These are phyloP conservation scores for Andrena hattorfiana DNA, from an alignment of 2,888 invertebrate genomes.

Conservation along the genomic window DNA sequence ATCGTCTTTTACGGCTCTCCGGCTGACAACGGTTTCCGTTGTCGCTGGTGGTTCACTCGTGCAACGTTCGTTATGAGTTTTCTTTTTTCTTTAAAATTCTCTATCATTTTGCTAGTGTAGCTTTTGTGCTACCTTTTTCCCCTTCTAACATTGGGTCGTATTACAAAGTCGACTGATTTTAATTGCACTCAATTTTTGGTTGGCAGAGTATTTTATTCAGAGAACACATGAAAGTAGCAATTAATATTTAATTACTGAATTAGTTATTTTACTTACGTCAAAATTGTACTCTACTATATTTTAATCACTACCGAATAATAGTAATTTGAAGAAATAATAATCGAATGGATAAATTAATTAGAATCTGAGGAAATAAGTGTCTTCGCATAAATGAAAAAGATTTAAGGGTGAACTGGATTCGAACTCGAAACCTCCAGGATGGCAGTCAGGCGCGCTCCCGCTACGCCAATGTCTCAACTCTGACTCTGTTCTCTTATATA, in stretches of 20 bases:
- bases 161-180: conserved; percentile 3
- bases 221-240: no score
- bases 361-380: no score
- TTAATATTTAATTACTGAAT: no score
- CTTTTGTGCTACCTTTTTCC: background rate
- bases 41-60: background rate
- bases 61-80: background rate
- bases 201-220: background rate
- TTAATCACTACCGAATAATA: no score
- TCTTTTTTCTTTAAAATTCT: background rate
- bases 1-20: conserved; percentile 13
- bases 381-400: no score
- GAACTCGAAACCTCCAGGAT: background rate
- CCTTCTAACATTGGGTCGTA: background rate
- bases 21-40: conserved; percentile 13
- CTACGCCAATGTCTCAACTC: background rate
- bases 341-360: no score
- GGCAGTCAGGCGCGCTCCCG: background rate
- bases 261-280: no score
- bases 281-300: no score
- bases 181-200: background rate
- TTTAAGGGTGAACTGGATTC: no score
- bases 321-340: no score
- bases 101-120: background rate
- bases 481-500: background rate